Conservation (phyloP, 2,797 vertebrate genomes). For the Limnodromus scolopaceus region DNA sequence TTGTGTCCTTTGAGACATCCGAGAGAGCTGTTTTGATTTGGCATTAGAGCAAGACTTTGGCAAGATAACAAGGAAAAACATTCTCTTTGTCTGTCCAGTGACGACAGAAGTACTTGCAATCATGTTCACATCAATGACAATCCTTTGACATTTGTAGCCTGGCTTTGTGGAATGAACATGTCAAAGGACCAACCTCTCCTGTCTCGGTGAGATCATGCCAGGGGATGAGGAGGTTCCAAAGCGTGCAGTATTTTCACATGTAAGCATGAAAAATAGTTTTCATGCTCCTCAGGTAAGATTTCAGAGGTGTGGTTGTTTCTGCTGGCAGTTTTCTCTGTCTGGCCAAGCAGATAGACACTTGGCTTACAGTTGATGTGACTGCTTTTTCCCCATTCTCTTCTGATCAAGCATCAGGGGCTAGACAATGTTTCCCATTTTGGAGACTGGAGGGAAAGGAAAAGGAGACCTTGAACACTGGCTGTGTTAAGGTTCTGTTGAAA, state of each 20-base stretch:
- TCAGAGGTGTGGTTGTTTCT: neutral
- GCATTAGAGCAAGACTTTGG: neutral
- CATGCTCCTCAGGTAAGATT: neutral
- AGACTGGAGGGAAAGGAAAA: neutral
- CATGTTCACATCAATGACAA: accelerated
- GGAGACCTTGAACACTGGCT: neutral
- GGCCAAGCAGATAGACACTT: neutral
- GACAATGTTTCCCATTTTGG: neutral
- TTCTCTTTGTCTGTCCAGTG: neutral
- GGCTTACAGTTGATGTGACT: neutral
- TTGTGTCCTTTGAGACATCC: neutral
- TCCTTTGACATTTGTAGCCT: neutral
- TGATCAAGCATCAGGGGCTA: neutral
- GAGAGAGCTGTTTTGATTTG: neutral
- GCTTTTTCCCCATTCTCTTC: neutral
- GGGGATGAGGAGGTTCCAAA: neutral
- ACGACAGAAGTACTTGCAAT: neutral
- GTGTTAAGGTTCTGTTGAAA: conserved; percentile 21
- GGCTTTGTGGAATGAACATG: neutral
- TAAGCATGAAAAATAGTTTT: neutral
- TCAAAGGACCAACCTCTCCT: neutral
- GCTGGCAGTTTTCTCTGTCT: neutral
- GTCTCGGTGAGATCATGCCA: accelerated
- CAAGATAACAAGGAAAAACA: neutral
- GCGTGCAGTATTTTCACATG: neutral